Base-by-base conservation (phyloP, 2,888 invertebrate genomes). In the Dione vanillae region DNA sequence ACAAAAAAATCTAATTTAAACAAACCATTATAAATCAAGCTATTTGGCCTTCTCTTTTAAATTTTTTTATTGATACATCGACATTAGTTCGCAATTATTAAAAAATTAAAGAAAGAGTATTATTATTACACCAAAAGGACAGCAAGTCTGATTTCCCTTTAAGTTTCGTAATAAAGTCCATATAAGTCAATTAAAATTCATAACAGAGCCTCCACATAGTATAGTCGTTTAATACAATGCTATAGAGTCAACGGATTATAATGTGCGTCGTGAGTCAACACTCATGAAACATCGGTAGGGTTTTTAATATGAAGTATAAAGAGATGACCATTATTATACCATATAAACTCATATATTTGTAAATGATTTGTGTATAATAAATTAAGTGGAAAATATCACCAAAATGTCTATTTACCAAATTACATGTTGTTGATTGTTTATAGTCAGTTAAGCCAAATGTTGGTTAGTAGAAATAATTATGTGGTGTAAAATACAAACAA, bases 101-200 rank as follows among this genome's bases (percentile, higher is more conserved):
- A 37, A 37, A 37, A 5, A 5, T 1, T 16, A 47, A 16, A 47
- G 47, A 12, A n/a, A 47, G 16, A 47, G 16, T 8, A 47, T 47
- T 47, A 47, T n/a, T n/a, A n/a, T n/a, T n/a, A n/a, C n/a, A 2
- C 45, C 16, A 14, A 54, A 35, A 35, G n/a, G n/a, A 35, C 12
- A 9, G n/a, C 16, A 62, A 37, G 19, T 45, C 45, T 35, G 69
- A 76, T 75, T 75, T 73, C 76, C 69, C 66, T 59, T 67, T 77
- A 76, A 73, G 69, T 78, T 77, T 77, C 70, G 76, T 71, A 79
- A 75, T 79, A 83, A 84, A 81, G 77, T 77, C 82, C 80, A 80
- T 82, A 80, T 73, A 78, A 81, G 77, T 83, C 84, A 83, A 89
- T 91, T 90, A 86, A 78, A 84, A 91, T 91, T 87, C 85, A 80